Percentiles rank a stretch among this genome's conserved stretches.
Evolutionary conservation across 2,888 invertebrate species (phyloP).

Genomic region (Pecten maximus): DNA sequence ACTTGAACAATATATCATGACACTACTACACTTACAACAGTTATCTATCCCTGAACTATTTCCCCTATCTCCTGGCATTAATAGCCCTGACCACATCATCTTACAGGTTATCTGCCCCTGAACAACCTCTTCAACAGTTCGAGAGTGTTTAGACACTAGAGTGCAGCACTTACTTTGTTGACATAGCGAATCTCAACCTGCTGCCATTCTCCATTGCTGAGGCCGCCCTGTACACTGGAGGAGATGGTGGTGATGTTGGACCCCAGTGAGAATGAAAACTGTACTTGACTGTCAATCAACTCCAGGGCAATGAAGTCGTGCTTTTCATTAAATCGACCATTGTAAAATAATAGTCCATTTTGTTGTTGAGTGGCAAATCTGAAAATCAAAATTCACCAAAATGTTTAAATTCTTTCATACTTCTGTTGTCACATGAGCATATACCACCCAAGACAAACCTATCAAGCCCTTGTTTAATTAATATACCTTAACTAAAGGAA

Average conservation of each 20-base stretch:
- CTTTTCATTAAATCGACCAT: slow-evolving; percentile 96
- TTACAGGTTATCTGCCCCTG: neutral
- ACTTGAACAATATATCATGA: neutral
- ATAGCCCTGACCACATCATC: neutral
- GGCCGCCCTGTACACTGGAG: slow-evolving; percentile 87
- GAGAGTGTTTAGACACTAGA: no score
- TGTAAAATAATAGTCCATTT: slow-evolving; percentile 94
- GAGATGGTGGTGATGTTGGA: slow-evolving; percentile 85
- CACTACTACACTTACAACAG: neutral
- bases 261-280: slow-evolving; percentile 95
- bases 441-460: no score
- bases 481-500: no score
- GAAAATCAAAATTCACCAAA: slow-evolving; percentile 58
- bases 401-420: neutral
- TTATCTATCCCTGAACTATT: neutral
- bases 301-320: slow-evolving; percentile 97
- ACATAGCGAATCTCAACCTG: slow-evolving; percentile 91
- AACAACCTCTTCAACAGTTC: neutral
- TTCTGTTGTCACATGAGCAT: no score
- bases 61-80: no score
- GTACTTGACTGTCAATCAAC: slow-evolving; percentile 88
- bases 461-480: no score
- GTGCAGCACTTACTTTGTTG: slow-evolving; percentile 86
- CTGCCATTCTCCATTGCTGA: slow-evolving; percentile 96
- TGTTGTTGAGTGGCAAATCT: slow-evolving; percentile 93